Conservation (phyloP, 2,888 invertebrate genomes). For the Ethmia dodecea region DNA sequence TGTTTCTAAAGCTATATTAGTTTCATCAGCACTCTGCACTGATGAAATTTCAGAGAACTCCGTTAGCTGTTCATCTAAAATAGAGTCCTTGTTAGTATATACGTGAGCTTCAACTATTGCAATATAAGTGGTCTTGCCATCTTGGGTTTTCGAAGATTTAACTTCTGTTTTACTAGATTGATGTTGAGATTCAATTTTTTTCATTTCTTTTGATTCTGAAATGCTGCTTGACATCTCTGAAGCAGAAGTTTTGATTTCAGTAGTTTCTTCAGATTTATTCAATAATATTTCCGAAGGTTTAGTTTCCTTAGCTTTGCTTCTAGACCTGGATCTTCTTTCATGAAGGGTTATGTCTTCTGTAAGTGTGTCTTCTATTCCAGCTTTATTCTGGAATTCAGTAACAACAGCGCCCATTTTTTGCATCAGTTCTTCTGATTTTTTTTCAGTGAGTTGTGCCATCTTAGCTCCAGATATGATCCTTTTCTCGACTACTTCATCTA, state of each 20-base stretch:
- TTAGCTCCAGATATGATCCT: slow-evolving; percentile 41
- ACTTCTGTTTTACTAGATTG: slow-evolving; percentile 28
- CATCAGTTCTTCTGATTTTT: slow-evolving; percentile 51
- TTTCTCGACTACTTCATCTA: slow-evolving; percentile 13
- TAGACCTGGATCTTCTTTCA: slow-evolving; percentile 42
- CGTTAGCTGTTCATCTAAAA: slow-evolving; percentile 43
- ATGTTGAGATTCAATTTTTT: slow-evolving; percentile 25
- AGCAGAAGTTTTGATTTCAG: slow-evolving; percentile 23
- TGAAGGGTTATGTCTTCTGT: slow-evolving; percentile 14
- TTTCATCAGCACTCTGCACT: slow-evolving; percentile 33
- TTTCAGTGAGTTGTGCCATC: slow-evolving; percentile 58
- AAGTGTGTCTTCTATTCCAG: slow-evolving; percentile 29
- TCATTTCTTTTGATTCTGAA: slow-evolving; percentile 30
- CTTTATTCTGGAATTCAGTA: slow-evolving; percentile 54
- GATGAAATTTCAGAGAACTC: slow-evolving; percentile 36
- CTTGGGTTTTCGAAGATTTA: slow-evolving; percentile 23
- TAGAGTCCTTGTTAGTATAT: slow-evolving; percentile 59
- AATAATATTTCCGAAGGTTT: slow-evolving; percentile 19
- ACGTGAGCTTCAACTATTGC: slow-evolving; percentile 67
- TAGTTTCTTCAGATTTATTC: slow-evolving; percentile 19
- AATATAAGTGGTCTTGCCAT: slow-evolving; percentile 48
- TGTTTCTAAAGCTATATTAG: slow-evolving; percentile 25
- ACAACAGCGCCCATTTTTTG: slow-evolving; percentile 59
- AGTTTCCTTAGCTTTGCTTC: slow-evolving; percentile 45
- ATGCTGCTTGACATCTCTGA: slow-evolving; percentile 13